Base-by-base conservation (phyloP, 2,888 invertebrate species). In the Agrypnus murinus region DNA sequence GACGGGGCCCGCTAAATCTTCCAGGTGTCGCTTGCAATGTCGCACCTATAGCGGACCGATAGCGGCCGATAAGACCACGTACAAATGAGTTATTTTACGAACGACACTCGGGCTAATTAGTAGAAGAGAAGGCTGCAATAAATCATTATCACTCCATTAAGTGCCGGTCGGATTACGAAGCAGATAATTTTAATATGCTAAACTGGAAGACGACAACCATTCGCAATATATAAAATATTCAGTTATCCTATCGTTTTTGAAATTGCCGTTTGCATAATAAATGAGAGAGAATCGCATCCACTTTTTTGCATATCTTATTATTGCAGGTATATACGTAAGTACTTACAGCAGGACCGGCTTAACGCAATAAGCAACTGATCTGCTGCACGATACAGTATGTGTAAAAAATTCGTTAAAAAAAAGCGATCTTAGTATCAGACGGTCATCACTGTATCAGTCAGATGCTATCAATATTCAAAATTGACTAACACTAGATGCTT, bases 81-180 rank as follows among this genome's bases (percentile, higher is more conserved):
- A 72, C 71, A 72, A 72, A 72, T 72, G 67, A 71, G 71, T 69
- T 72, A 69, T 72, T 72, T 72, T 65, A 72, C 69, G 63, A 66
- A 69, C 69, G 63, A 69, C 72, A 70, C 69, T 63, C 57, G 40
- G 69, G 25, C 69, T 72, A 69, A 72, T 72, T 72, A 72, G 72
- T 66, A 59, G 59, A 46, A 66, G 63, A 66, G 69, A 58, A 58
- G 66, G 57, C 59, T 55, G 59, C 66, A 58, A 72, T 72, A 72
- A 69, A 72, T 72, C 72, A 72, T 72, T 72, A 72, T 72, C 69
- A 72, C 72, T 69, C 67, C 72, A 67, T 72, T 72, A 69, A 64
- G 66, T 69, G 62, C 69, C 69, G 68, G 53, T 46, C 66, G 69
- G 72, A 72, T 72, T 72, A 72, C 72, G 60, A 53, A 59, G 58